These are phyloP conservation scores for Dicrostonyx torquatus DNA, from an alignment of 2,797 vertebrate genomes.

Conservation along the genomic window DNA sequence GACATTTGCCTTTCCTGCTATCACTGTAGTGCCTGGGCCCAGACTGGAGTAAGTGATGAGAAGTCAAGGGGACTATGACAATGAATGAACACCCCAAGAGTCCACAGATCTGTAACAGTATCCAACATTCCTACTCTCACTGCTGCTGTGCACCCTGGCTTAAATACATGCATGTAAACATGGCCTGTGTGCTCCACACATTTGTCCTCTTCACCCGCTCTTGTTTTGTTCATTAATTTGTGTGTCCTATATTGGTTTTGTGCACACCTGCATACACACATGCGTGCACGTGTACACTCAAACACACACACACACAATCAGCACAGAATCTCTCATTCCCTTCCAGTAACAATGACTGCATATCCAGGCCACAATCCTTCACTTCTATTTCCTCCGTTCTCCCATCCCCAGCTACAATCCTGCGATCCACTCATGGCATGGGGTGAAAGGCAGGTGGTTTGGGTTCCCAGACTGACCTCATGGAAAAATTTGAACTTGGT, in stretches of 20 bases:
- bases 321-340: background rate
- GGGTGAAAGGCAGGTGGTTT: background rate
- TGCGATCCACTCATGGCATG: background rate
- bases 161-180: background rate
- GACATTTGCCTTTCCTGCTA: conserved; percentile 19
- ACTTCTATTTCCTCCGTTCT: background rate
- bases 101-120: background rate
- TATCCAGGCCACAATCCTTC: background rate
- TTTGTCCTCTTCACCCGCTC: background rate
- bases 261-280: background rate
- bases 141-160: background rate
- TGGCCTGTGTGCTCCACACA: background rate
- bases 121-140: background rate
- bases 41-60: background rate
- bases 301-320: background rate
- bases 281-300: background rate
- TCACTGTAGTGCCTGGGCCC: background rate
- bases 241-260: background rate
- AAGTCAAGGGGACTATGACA: background rate
- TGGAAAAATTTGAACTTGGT: background rate
- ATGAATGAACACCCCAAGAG: background rate
- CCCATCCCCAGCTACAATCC: background rate
- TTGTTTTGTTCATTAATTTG: background rate
- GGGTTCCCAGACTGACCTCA: background rate
- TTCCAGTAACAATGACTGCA: background rate